A percentile compares a stretch with the other conserved stretches of the same genome.
These are phyloP conservation scores for Phengaris arion DNA, from an alignment of 2,888 invertebrate genomes.

Conservation along the genomic window DNA sequence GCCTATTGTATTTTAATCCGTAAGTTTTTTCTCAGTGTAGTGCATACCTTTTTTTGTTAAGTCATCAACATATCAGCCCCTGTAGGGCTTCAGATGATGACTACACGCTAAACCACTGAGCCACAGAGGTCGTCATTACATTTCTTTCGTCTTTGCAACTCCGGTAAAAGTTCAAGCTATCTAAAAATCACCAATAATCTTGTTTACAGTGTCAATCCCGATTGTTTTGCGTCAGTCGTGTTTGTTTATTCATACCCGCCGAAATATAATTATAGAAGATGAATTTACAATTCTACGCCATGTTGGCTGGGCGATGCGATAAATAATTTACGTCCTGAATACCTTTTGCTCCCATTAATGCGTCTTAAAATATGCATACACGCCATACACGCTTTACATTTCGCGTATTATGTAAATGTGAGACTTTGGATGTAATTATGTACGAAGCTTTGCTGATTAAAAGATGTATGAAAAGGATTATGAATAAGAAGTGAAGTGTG, in stretches of 20 bases:
- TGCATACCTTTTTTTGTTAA: too few species aligned
- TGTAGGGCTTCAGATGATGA: too few species aligned
- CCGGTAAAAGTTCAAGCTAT: too few species aligned
- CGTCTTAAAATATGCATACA: constrained; percentile 11
- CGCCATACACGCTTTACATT: neutral
- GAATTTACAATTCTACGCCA: neutral
- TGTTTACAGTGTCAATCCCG: neutral
- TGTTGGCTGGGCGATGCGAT: neutral
- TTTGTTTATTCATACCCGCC: constrained; percentile 25
- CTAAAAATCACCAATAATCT: too few species aligned
- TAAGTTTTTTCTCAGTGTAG: too few species aligned
- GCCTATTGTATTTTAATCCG: too few species aligned
- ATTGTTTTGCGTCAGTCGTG: constrained; percentile 19
- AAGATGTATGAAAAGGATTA: constrained; percentile 16
- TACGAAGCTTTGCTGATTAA: constrained; percentile 12
- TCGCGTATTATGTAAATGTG: constrained; percentile 6
- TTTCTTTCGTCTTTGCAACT: too few species aligned
- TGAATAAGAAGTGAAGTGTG: neutral
- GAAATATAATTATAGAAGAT: constrained; percentile 3
- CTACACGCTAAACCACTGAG: too few species aligned
- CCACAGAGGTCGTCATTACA: too few species aligned
- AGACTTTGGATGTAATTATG: constrained; percentile 1
- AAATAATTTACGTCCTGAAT: neutral
- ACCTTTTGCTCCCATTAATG: neutral
- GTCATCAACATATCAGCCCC: too few species aligned